These are phyloP conservation scores for Eriocheir sinensis DNA, from an alignment of 1,140 invertebrate genomes.

Conservation along the genomic window DNA sequence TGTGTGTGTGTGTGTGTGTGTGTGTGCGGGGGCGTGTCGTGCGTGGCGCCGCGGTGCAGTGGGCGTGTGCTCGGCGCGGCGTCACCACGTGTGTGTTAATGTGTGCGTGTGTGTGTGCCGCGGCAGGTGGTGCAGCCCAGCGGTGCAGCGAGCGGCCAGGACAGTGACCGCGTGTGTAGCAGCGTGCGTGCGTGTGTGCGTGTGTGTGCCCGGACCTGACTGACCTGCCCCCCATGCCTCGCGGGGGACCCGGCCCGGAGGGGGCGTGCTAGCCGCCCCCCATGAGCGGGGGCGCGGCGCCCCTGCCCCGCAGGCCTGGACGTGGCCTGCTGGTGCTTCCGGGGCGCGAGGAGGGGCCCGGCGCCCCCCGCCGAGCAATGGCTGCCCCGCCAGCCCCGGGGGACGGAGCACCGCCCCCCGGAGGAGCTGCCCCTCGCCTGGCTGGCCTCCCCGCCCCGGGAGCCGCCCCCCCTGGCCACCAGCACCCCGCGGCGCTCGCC, in stretches of 20 bases:
- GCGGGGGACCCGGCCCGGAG: neutral
- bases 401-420: neutral
- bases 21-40: slow-evolving; percentile 5
- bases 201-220: neutral
- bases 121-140: too few species aligned
- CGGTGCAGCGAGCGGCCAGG: too few species aligned
- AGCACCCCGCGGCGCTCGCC: slow-evolving; percentile 77
- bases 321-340: slow-evolving; percentile 78
- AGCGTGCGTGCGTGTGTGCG: slow-evolving; percentile 10
- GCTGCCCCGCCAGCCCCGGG: slow-evolving; percentile 38
- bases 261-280: slow-evolving; percentile 46
- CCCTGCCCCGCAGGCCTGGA: slow-evolving; percentile 72
- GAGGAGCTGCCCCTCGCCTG: neutral
- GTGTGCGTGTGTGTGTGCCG: slow-evolving; percentile 18
- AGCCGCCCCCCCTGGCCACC: slow-evolving; percentile 75
- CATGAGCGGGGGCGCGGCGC: slow-evolving; percentile 53
- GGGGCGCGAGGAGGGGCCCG: slow-evolving; percentile 70
- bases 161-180: neutral
- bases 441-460: neutral
- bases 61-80: too few species aligned
- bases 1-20: slow-evolving; percentile 32
- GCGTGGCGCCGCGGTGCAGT: neutral
- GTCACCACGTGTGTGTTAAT: neutral
- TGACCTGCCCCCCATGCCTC: neutral
- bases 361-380: slow-evolving; percentile 63